Conservation (phyloP, 1,140 invertebrate species). For the Colletes latitarsis region DNA sequence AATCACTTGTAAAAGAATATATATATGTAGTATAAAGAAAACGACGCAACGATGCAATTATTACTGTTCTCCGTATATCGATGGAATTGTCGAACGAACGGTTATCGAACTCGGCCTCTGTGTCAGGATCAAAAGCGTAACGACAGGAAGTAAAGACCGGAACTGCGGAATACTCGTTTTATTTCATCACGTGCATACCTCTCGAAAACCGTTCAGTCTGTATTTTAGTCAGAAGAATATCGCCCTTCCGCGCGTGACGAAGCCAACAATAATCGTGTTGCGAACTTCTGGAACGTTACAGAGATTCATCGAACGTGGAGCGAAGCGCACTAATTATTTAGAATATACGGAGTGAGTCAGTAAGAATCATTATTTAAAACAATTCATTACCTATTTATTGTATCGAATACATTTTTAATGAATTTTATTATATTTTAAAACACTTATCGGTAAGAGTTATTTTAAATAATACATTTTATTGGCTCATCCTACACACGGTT, state of each 20-base stretch:
- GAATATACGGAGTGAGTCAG: too few species aligned
- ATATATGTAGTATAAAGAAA: background rate
- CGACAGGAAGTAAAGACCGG: constrained; percentile 74
- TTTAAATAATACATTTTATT: too few species aligned
- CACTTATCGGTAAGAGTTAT: too few species aligned
- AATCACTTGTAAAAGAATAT: background rate
- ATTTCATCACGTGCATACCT: constrained; percentile 57
- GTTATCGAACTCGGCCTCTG: constrained; percentile 68
- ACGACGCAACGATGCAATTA: background rate
- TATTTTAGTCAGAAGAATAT: constrained; percentile 57
- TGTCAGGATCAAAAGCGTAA: constrained; percentile 65
- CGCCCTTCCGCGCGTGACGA: background rate
- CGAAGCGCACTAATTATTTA: too few species aligned
- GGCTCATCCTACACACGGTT: too few species aligned
- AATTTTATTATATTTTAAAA: too few species aligned
- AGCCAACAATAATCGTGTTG: background rate
- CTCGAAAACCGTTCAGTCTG: constrained; percentile 70
- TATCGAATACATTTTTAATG: too few species aligned
- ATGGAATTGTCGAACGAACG: constrained; percentile 50
- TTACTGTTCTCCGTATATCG: background rate
- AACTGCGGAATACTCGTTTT: constrained; percentile 68
- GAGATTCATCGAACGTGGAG: background rate
- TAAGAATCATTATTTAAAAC: too few species aligned
- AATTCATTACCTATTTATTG: too few species aligned
- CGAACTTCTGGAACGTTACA: background rate